phyloP scores from a whole-genome alignment of 2,113 vertebrate species.

The Rhinolophus sinicus region DNA sequence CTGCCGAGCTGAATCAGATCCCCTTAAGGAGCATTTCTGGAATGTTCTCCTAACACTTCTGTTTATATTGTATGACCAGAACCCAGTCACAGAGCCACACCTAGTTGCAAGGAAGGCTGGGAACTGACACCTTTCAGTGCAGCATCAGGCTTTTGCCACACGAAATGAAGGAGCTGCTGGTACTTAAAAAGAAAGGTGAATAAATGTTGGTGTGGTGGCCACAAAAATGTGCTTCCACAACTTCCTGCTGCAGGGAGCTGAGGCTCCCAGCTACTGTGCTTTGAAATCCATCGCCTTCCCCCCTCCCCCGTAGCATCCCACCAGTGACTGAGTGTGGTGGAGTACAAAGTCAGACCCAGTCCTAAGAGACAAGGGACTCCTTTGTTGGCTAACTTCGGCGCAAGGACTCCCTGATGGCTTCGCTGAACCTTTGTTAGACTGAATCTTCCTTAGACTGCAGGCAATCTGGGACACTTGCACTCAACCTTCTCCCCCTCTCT shows the following conservation, averaged over 20 bases:
- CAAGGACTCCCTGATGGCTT: not conserved
- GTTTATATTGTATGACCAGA: not conserved
- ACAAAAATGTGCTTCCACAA: not conserved
- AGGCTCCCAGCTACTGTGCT: not conserved
- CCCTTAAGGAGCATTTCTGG: not conserved
- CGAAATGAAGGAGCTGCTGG: slow-evolving; percentile 16
- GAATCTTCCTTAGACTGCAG: not conserved
- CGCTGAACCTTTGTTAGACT: not conserved
- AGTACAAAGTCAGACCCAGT: not conserved
- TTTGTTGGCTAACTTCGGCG: not conserved
- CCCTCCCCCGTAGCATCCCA: no score
- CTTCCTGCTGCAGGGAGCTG: not conserved
- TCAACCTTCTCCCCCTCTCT: not conserved
- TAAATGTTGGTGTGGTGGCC: not conserved
- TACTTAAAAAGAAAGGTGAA: not conserved
- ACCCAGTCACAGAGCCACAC: not conserved
- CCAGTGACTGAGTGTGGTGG: not conserved
- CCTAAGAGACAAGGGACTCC: not conserved
- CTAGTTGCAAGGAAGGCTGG: not conserved
- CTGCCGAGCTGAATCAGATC: not conserved
- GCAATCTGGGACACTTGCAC: not conserved
- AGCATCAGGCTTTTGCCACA: not conserved
- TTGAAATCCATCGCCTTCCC: no score
- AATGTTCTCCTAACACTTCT: not conserved
- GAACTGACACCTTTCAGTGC: not conserved